phyloP scores from a whole-genome alignment of 2,888 invertebrate species.

The Dryococelus australis region DNA sequence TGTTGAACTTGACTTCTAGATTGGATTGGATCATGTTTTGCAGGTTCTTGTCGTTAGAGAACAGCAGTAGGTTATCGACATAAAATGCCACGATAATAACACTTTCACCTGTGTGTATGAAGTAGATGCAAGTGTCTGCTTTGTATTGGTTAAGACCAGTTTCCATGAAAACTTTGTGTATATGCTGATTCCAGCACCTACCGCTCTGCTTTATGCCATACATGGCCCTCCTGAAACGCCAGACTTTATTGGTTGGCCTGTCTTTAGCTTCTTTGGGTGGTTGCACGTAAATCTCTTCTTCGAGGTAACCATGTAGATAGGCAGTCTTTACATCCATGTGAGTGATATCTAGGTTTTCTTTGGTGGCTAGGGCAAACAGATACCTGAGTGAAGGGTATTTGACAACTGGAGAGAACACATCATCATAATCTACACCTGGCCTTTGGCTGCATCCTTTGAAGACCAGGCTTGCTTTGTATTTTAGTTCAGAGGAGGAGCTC shows the following conservation, averaged over 20 bases:
- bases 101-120: no score
- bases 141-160: not conserved
- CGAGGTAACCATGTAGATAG: not conserved
- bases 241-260: not conserved
- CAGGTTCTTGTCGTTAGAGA: not conserved
- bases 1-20: not conserved
- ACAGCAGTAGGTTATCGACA: not conserved
- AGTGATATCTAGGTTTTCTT: not conserved
- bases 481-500: not conserved
- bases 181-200: not conserved
- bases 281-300: no score
- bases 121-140: no score
- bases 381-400: no score
- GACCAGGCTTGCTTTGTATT: not conserved
- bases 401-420: not conserved
- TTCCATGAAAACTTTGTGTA: no score
- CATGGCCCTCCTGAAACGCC: not conserved
- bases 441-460: not conserved
- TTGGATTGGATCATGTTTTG: not conserved
- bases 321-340: not conserved
- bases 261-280: not conserved
- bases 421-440: not conserved
- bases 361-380: not conserved
- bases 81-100: no score
- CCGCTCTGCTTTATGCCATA: conserved; percentile 4